These are phyloP conservation scores for Nomada goodeniana DNA, from an alignment of 2,888 invertebrate species.

Conservation along the genomic window DNA sequence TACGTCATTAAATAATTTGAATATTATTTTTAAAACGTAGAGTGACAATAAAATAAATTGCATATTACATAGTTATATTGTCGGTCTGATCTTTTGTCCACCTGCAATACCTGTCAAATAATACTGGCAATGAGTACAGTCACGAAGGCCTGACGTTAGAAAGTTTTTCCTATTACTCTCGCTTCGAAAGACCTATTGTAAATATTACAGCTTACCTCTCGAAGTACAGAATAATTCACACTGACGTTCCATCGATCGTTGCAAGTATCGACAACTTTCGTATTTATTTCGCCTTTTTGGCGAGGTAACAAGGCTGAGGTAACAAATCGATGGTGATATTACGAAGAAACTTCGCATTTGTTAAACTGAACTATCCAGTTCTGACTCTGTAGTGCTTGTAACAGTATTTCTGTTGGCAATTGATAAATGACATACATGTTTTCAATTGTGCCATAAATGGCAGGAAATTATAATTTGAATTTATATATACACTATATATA, in stretches of 20 bases:
- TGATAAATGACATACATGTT: neutral
- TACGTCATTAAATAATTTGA: no score
- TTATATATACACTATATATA: no score
- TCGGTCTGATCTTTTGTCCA: neutral
- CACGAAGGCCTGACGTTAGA: neutral
- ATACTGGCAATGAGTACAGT: neutral
- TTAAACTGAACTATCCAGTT: neutral
- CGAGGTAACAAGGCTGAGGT: no score
- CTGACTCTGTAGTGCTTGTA: neutral
- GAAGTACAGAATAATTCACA: neutral
- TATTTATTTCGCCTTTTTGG: conserved; percentile 8
- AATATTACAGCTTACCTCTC: neutral
- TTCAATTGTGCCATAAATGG: no score
- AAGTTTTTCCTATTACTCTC: neutral
- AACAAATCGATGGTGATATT: neutral
- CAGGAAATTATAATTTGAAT: no score
- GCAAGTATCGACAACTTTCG: conserved; percentile 11
- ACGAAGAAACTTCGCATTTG: neutral
- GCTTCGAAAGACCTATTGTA: neutral
- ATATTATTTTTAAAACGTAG: no score
- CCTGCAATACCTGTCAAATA: neutral
- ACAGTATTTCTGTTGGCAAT: neutral
- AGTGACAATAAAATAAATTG: no score
- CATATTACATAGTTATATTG: no score
- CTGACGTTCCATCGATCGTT: neutral